Percentiles rank a stretch among this genome's conserved stretches.
phyloP scores from a whole-genome alignment of 2,113 vertebrate species.

The Isurus oxyrinchus region DNA sequence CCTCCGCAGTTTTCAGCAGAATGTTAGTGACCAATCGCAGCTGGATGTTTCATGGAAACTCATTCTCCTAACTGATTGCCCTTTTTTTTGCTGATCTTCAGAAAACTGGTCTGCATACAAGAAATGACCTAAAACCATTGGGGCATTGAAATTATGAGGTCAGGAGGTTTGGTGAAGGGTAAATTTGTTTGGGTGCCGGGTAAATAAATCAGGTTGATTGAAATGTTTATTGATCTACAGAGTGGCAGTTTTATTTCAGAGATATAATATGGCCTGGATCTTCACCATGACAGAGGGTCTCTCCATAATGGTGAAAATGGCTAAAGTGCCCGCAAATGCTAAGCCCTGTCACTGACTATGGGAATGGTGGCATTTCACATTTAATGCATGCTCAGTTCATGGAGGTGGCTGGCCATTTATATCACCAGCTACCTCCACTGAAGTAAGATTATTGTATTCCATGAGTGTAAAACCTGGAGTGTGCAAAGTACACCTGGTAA shows the following conservation, averaged over 20 bases:
- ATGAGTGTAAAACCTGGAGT: too few relatives aligned
- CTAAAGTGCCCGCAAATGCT: too few relatives aligned
- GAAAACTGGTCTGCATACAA: neutral
- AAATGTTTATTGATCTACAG: constrained; percentile 9
- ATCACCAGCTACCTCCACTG: too few relatives aligned
- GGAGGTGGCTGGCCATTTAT: too few relatives aligned
- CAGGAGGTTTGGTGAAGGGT: neutral
- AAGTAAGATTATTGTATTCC: too few relatives aligned
- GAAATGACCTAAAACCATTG: neutral
- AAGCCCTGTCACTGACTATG: too few relatives aligned
- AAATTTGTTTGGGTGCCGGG: neutral
- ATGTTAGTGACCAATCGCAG: neutral
- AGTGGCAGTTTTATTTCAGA: neutral
- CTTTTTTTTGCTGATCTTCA: neutral
- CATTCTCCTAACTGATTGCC: neutral
- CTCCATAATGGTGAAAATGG: too few relatives aligned
- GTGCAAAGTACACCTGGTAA: too few relatives aligned
- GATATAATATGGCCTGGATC: too few relatives aligned
- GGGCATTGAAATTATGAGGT: neutral
- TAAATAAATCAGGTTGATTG: neutral
- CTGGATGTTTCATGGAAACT: neutral
- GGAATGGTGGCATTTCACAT: too few relatives aligned
- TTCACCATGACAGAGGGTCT: too few relatives aligned
- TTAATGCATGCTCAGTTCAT: too few relatives aligned
- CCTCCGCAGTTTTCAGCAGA: neutral